Evolutionary conservation across 2,888 invertebrate species (phyloP), one percentile per base, ranked within the genome.

Genomic region (Tenthredo scrophulariae): DNA sequence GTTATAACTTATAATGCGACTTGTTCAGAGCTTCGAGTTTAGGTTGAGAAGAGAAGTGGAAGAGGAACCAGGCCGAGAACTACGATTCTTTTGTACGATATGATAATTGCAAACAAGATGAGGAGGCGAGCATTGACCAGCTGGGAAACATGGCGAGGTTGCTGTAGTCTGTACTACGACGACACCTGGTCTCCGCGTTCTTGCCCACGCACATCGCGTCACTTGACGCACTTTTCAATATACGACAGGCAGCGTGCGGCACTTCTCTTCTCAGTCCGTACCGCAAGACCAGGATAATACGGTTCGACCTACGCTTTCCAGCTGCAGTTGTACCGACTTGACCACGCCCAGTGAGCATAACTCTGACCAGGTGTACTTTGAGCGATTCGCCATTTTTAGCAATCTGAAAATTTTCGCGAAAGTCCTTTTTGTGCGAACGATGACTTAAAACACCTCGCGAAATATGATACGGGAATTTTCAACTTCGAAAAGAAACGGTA

Each of bases 161-260:
- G 54, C 22, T 54, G 50, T 29, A 43, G 9, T 6, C 22, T 54
- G 50, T 46, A 77, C 74, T 26, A 33, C 77, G 54, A 54, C 50
- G 77, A 77, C 77, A 77, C 77, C 77, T 77, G 77, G 77, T 77
- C 77, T 9, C 70, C 85, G 90, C 67, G 87, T 88, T 85, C 85
- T 87, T 89, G 87, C 87, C 29, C 85, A 85, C 85, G 84, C 86
- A 86, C 79, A 86, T 86, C 87, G 87, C 72, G 88, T 89, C 90
- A 89, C 90, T 88, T 89, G 90, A 90, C 90, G 90, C 88, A 87
- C 88, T 89, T 89, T 90, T 90, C 87, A 89, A 88, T 87, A 88
- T 86, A 88, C 87, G 89, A 87, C 87, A 87, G 89, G 87, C 79
- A 67, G 33, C 67, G 77, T 75, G 85, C 87, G 87, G 88, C 85